Evolutionary conservation across 2,888 invertebrate genomes (phyloP).

Genomic region (Rhingia rostrata): DNA sequence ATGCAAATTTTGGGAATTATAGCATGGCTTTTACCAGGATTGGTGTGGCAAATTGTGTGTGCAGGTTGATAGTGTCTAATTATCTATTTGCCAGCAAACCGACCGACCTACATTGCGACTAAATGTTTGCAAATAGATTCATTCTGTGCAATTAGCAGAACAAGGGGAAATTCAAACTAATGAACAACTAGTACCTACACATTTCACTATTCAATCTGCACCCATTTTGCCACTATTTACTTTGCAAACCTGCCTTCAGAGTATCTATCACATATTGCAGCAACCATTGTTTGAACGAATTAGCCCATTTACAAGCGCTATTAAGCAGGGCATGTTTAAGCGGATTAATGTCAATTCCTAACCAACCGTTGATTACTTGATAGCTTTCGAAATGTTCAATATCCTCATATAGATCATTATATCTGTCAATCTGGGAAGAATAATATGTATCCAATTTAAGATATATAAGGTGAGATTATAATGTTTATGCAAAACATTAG

Average conservation of each 20-base stretch:
- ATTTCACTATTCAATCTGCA: conserved; percentile 45
- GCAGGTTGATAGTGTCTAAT: conserved; percentile 45
- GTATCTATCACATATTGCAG: conserved; percentile 91
- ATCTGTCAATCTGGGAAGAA: conserved; percentile 81
- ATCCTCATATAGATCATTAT: conserved; percentile 79
- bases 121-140: conserved; percentile 55
- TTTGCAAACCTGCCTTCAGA: conserved; percentile 81
- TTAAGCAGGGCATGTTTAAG: conserved; percentile 93
- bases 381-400: conserved; percentile 81
- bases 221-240: conserved; percentile 35
- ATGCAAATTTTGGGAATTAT: conserved; percentile 36
- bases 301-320: conserved; percentile 94
- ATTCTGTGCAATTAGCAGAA: conserved; percentile 54
- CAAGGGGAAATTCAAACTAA: conserved; percentile 46
- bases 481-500: too few species aligned
- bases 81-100: conserved; percentile 41
- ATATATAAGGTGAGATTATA: not conserved
- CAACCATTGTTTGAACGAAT: conserved; percentile 93
- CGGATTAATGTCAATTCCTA: conserved; percentile 89
- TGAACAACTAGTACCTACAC: conserved; percentile 11
- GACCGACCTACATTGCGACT: conserved; percentile 30
- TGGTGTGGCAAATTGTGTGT: conserved; percentile 26
- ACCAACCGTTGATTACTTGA: conserved; percentile 89
- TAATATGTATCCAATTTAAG: not conserved
- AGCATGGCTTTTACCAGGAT: conserved; percentile 23